phyloP scores from a whole-genome alignment of 1,140 invertebrate species.

The Bombus sibiricus region DNA sequence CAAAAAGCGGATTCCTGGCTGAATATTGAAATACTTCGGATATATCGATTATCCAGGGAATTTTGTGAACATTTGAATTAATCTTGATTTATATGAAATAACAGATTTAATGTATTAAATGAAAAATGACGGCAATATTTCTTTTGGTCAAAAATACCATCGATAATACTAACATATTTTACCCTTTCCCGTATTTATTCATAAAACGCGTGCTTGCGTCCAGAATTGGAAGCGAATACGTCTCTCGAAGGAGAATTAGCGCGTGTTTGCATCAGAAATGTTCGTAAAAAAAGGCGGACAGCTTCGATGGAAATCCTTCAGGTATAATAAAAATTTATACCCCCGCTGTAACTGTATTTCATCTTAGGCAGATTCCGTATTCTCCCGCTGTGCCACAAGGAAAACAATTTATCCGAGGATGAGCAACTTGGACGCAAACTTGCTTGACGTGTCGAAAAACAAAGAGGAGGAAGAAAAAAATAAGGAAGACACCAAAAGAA shows the following conservation, averaged over 20 bases:
- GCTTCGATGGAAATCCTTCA: conserved; percentile 15
- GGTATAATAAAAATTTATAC: conserved; percentile 46
- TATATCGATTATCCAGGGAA: not conserved
- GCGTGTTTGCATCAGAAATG: not conserved
- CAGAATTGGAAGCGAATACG: not conserved
- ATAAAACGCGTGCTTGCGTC: not conserved
- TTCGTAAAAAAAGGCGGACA: not conserved
- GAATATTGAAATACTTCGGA: no score
- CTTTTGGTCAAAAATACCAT: not conserved
- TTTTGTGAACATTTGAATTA: not conserved
- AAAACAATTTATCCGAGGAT: conserved; percentile 54
- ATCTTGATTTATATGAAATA: not conserved
- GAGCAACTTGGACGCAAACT: conserved; percentile 48
- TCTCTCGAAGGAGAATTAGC: not conserved
- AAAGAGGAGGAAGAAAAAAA: not conserved
- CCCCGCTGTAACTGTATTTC: conserved; percentile 45
- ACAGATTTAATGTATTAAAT: not conserved
- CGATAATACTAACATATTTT: not conserved
- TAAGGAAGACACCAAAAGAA: not conserved
- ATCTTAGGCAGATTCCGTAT: conserved; percentile 49
- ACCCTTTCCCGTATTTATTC: not conserved
- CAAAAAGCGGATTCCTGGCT: no score
- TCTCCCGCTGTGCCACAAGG: conserved; percentile 30
- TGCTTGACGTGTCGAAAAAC: not conserved
- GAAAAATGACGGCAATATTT: not conserved